phyloP scores from a whole-genome alignment of 2,797 vertebrate genomes.

The Danio kyathit region DNA sequence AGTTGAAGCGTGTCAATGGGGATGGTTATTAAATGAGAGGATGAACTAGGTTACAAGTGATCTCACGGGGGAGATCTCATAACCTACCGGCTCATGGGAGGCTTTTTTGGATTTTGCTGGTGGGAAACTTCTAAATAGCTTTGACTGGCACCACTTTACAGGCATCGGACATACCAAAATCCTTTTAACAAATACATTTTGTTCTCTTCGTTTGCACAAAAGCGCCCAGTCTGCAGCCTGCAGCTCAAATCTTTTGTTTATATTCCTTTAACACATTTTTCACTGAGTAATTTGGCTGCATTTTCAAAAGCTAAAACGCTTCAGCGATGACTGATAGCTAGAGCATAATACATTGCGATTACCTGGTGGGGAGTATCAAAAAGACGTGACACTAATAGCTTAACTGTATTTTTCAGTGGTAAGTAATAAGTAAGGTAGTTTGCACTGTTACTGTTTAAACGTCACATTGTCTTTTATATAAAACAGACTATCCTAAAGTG shows the following conservation, averaged over 20 bases:
- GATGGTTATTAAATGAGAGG: slow-evolving; percentile 2
- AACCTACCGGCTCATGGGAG: slow-evolving; percentile 9
- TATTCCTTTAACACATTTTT: background rate
- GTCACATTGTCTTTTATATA: too few relatives aligned
- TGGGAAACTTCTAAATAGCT: slow-evolving; percentile 16
- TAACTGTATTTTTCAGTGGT: background rate
- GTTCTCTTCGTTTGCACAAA: background rate
- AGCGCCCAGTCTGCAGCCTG: background rate
- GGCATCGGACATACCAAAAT: background rate
- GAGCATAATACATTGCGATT: background rate
- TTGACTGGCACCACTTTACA: slow-evolving; percentile 3
- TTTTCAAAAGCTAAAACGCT: background rate
- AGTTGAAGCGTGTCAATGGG: slow-evolving; percentile 15
- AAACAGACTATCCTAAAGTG: too few relatives aligned
- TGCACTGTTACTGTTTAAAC: too few relatives aligned
- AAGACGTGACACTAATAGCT: too few relatives aligned
- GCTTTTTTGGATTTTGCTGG: slow-evolving; percentile 7
- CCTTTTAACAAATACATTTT: background rate
- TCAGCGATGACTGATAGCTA: background rate
- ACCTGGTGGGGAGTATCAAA: background rate
- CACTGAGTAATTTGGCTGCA: background rate
- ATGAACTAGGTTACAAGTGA: background rate
- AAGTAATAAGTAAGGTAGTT: too few relatives aligned
- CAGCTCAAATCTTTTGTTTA: background rate
- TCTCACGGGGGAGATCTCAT: background rate